Evolutionary conservation across 2,888 invertebrate genomes (phyloP).

Genomic region (Latrodectus elegans): DNA sequence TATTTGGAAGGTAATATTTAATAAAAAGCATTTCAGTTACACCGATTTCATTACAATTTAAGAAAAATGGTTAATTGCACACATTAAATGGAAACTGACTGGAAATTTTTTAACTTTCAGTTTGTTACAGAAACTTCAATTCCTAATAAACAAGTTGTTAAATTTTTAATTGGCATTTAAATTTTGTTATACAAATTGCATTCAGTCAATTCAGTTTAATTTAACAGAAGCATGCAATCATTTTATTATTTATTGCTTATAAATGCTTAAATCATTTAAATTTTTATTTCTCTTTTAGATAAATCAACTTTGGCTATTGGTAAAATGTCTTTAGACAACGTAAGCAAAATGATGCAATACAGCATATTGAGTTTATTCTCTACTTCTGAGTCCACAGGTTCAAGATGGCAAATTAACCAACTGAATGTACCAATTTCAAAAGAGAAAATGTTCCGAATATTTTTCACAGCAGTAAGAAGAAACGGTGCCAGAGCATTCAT

Average conservation of each 20-base stretch:
- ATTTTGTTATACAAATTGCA: too few relatives aligned
- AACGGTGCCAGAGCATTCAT: slow-evolving; percentile 31
- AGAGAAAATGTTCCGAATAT: slow-evolving; percentile 34
- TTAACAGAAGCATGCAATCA: not conserved
- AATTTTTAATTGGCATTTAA: too few relatives aligned
- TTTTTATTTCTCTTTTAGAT: slow-evolving; percentile 26
- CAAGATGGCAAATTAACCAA: not conserved
- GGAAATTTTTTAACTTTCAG: too few relatives aligned
- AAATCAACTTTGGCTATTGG: slow-evolving; percentile 25
- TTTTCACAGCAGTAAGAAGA: slow-evolving; percentile 41
- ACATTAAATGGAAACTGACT: too few relatives aligned
- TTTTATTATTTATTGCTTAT: not conserved
- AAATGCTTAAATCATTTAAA: not conserved
- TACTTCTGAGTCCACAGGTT: slow-evolving; percentile 2
- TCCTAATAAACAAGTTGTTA: too few relatives aligned
- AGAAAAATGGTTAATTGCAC: too few relatives aligned
- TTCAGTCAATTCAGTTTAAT: too few relatives aligned
- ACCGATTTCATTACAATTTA: too few relatives aligned
- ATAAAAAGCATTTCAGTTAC: too few relatives aligned
- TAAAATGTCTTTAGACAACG: slow-evolving; percentile 36
- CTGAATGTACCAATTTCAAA: not conserved
- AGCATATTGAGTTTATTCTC: not conserved
- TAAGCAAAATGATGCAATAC: slow-evolving; percentile 39
- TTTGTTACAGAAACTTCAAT: too few relatives aligned
- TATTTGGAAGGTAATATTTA: too few relatives aligned